These are phyloP conservation scores for Picathartes gymnocephalus DNA, from an alignment of 2,113 vertebrate species.

Conservation along the genomic window DNA sequence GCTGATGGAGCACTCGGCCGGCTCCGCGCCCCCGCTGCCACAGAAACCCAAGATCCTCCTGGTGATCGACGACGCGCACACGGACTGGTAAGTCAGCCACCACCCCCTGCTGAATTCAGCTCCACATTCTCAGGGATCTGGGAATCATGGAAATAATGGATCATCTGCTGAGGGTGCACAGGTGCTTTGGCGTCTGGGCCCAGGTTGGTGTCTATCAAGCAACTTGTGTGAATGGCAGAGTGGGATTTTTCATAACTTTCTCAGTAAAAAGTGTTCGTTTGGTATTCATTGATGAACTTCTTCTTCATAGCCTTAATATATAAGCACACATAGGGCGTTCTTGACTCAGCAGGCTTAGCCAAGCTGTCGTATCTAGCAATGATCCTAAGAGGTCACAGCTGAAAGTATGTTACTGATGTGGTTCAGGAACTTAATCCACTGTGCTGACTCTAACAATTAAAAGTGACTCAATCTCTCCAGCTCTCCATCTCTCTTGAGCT, in stretches of 20 bases:
- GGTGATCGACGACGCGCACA: slow-evolving; percentile 89
- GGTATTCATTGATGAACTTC: not conserved
- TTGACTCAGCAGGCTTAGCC: not conserved
- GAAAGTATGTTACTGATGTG: not conserved
- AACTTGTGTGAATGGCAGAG: not conserved
- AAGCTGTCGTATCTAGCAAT: not conserved
- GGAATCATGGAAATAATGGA: too few relatives aligned
- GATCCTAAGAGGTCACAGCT: not conserved
- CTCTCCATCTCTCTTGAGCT: not conserved
- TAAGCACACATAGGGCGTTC: not conserved
- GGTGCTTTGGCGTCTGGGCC: not conserved
- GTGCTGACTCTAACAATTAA: not conserved
- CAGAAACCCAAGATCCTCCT: slow-evolving; percentile 89
- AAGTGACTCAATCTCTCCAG: not conserved
- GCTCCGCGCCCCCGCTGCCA: slow-evolving; percentile 42
- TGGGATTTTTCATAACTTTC: not conserved
- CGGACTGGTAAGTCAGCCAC: slow-evolving; percentile 84
- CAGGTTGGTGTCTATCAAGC: not conserved
- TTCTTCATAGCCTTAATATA: not conserved
- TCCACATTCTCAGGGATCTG: not conserved
- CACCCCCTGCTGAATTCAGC: not conserved
- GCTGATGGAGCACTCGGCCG: slow-evolving; percentile 70
- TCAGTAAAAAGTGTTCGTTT: not conserved
- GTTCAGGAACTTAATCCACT: not conserved
- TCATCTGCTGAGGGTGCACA: not conserved